A percentile compares a stretch with the other conserved stretches of the same genome.
Evolutionary conservation across 1,140 invertebrate species (phyloP).

Genomic region (Polyergus mexicanus): DNA sequence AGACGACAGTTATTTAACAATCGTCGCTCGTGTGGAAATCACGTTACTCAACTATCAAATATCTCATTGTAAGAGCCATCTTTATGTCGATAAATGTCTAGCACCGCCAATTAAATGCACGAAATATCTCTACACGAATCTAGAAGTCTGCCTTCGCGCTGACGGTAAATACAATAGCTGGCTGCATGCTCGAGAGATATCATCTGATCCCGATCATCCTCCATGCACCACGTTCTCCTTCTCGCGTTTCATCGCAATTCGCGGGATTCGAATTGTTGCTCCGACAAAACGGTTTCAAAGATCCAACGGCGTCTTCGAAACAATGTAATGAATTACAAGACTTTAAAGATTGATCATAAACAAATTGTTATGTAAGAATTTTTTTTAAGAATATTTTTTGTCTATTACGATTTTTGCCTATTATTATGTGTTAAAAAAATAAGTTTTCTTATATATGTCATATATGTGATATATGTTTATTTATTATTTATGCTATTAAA

Average conservation of each 20-base stretch:
- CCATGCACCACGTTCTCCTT: background rate
- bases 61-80: background rate
- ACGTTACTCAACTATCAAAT: conserved; percentile 19
- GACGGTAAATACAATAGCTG: conserved; percentile 26
- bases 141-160: background rate
- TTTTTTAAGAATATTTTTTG: background rate
- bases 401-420: background rate
- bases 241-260: conserved; percentile 9
- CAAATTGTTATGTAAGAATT: background rate
- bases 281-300: conserved; percentile 37
- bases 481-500: background rate
- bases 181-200: conserved; percentile 55
- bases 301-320: conserved; percentile 16
- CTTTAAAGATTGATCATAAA: background rate
- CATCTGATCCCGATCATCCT: conserved; percentile 49
- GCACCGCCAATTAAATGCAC: conserved; percentile 42
- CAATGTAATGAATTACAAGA: background rate
- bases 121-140: conserved; percentile 47
- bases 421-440: background rate
- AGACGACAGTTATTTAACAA: background rate
- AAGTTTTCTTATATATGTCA: background rate
- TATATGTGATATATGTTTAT: background rate
- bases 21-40: conserved; percentile 22
- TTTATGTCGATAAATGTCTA: conserved; percentile 7
- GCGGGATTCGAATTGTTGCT: conserved; percentile 24